Conservation (phyloP, 2,113 vertebrate species). For the Lepidothrix coronata region DNA sequence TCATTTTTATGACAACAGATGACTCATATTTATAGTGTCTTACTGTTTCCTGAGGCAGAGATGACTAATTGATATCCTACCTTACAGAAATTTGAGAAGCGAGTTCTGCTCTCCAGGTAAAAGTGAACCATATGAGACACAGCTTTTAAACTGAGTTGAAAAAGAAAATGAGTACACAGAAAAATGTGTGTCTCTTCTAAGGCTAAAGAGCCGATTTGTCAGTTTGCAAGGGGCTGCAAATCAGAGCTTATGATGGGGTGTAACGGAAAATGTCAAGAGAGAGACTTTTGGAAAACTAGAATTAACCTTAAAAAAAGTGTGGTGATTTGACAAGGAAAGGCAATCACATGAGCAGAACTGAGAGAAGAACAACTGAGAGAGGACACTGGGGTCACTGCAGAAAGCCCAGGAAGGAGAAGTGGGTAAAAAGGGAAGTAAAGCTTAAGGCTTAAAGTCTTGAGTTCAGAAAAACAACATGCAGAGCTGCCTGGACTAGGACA, state of each 20-base stretch:
- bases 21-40: background rate
- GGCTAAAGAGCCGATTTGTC: background rate
- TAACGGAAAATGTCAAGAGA: background rate
- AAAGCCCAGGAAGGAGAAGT: background rate
- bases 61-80: background rate
- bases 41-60: background rate
- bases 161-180: background rate
- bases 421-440: background rate
- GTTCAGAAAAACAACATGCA: background rate
- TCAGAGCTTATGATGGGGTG: background rate
- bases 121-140: background rate
- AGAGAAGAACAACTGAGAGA: background rate
- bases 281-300: background rate
- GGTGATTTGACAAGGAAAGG: background rate
- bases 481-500: background rate
- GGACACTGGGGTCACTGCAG: background rate
- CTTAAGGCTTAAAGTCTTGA: background rate
- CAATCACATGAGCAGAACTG: background rate
- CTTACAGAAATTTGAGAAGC: background rate
- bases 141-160: background rate
- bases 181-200: background rate
- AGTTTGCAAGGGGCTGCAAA: background rate
- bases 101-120: background rate
- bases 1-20: background rate
- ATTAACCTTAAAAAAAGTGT: background rate